Evolutionary conservation across 2,797 vertebrate species (phyloP).

Genomic region (Rhinoraja longicauda): DNA sequence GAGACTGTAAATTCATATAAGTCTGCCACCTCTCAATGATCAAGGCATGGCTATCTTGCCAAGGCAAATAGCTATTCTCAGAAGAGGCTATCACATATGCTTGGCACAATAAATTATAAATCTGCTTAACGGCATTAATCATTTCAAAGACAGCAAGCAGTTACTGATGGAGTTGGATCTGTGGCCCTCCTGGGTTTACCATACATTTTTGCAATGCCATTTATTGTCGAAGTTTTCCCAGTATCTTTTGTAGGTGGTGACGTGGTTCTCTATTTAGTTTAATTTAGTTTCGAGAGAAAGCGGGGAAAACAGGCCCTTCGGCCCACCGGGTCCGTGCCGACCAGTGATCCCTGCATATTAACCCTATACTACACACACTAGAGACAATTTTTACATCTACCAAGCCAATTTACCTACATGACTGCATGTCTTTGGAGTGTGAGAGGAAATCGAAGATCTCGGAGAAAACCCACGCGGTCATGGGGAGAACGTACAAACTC

Average conservation of each 20-base stretch:
- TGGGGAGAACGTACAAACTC: no score
- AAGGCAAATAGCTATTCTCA: background rate
- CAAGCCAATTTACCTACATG: no score
- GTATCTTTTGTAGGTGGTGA: background rate
- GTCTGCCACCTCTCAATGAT: background rate
- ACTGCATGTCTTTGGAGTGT: no score
- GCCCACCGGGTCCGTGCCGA: no score
- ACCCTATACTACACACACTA: no score
- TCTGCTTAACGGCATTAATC: background rate
- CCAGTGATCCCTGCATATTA: no score
- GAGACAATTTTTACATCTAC: no score
- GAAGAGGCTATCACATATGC: background rate
- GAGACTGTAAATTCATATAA: background rate
- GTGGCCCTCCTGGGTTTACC: background rate
- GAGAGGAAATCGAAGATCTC: no score
- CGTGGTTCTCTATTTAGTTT: background rate
- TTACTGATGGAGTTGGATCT: background rate
- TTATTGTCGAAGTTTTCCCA: background rate
- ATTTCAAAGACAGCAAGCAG: background rate
- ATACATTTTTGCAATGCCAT: background rate
- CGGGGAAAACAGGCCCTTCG: no score
- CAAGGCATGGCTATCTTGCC: background rate
- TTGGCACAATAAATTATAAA: conserved; percentile 8
- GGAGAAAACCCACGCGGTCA: no score
- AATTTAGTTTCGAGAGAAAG: no score